Percentiles rank a stretch among this genome's conserved stretches.
Conservation (phyloP, 1,140 invertebrate genomes). For the Lepidurus arcticus region DNA sequence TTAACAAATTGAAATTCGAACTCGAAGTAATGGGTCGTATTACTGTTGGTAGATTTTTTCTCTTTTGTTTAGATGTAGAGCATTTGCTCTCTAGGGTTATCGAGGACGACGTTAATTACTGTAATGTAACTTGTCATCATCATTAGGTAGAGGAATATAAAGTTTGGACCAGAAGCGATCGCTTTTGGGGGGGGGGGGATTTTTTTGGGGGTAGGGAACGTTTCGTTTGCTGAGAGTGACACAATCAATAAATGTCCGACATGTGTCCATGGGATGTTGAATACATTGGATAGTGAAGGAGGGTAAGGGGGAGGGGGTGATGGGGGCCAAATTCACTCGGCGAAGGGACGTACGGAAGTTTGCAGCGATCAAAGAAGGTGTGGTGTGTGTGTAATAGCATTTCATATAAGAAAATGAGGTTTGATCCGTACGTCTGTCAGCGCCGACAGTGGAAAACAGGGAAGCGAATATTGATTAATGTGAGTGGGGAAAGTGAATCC, state of each 20-base stretch:
- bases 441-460: neutral
- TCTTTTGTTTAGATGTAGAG: too few species aligned
- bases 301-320: neutral
- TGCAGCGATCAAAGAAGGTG: neutral
- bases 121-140: too few species aligned
- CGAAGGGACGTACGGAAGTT: neutral
- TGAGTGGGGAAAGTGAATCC: neutral
- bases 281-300: neutral
- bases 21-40: too few species aligned
- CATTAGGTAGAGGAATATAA: too few species aligned
- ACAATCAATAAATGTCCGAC: constrained; percentile 5
- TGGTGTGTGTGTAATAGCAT: neutral
- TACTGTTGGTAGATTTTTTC: too few species aligned
- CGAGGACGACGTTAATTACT: too few species aligned
- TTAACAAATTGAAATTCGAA: too few species aligned
- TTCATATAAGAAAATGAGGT: constrained; percentile 13
- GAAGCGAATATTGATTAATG: constrained; percentile 5
- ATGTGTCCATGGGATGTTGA: constrained; percentile 5
- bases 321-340: neutral
- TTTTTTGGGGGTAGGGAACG: neutral
- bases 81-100: too few species aligned
- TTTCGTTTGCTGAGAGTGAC: neutral
- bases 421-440: constrained; percentile 12
- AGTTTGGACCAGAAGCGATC: too few species aligned
- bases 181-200: too few species aligned